Percentiles rank a stretch among this genome's conserved stretches.
These are phyloP conservation scores for Agriopis aurantiaria DNA, from an alignment of 2,888 invertebrate species.

Conservation along the genomic window DNA sequence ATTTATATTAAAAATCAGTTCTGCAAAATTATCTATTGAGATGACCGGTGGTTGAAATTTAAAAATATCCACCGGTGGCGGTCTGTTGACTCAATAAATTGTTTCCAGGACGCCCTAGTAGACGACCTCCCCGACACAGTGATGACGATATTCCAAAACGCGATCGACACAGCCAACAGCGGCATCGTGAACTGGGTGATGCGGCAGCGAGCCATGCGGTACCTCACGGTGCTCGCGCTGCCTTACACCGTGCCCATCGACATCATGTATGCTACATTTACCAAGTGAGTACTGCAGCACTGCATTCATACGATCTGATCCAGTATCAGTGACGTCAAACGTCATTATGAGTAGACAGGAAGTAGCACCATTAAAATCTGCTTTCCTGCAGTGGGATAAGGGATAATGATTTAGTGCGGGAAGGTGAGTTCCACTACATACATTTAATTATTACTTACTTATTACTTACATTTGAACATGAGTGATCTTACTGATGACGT, in stretches of 20 bases:
- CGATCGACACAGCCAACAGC: slow-evolving; percentile 96
- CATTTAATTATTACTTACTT: no score
- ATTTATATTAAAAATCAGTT: no score
- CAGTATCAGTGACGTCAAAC: neutral
- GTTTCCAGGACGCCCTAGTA: slow-evolving; percentile 91
- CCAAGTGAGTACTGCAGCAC: slow-evolving; percentile 89
- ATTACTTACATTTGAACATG: no score
- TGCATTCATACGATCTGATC: neutral
- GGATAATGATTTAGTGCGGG: neutral
- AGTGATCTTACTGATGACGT: no score
- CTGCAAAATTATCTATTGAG: no score
- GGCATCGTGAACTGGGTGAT: slow-evolving; percentile 96
- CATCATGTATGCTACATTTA: slow-evolving; percentile 93
- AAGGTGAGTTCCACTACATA: no score
- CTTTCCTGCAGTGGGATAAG: neutral
- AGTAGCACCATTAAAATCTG: no score
- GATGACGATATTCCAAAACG: slow-evolving; percentile 95
- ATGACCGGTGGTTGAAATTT: no score
- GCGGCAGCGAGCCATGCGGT: slow-evolving; percentile 92
- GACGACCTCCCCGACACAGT: slow-evolving; percentile 97
- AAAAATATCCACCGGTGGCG: no score
- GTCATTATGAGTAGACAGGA: no score
- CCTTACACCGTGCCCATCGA: slow-evolving; percentile 96
- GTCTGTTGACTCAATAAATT: neutral
- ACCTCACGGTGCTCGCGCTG: slow-evolving; percentile 92